phyloP scores from a whole-genome alignment of 1,140 invertebrate species.

The Pteromalus puparum region DNA sequence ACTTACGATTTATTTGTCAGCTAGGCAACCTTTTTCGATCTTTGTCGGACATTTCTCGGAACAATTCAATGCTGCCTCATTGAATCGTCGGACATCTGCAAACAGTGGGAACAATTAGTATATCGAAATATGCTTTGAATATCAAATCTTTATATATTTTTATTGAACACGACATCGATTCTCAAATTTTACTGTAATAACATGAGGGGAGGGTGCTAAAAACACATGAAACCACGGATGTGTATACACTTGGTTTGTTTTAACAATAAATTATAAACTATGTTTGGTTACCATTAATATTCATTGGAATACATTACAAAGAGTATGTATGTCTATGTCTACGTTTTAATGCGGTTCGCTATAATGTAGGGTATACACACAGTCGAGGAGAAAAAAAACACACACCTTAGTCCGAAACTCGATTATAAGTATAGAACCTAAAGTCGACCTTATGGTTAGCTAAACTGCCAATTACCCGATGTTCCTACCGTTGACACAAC shows the following conservation, averaged over 20 bases:
- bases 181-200: no score
- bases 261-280: no score
- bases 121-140: no score
- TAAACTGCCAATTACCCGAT: background rate
- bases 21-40: slow-evolving; percentile 56
- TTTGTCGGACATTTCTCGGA: slow-evolving; percentile 55
- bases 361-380: background rate
- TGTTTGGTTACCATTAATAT: no score
- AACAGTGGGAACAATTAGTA: background rate
- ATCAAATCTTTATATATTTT: no score
- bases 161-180: no score
- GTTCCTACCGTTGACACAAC: background rate
- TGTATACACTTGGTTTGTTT: no score
- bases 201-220: no score
- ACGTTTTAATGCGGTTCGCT: background rate
- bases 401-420: background rate
- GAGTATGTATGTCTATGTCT: no score
- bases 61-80: slow-evolving; percentile 43
- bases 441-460: background rate
- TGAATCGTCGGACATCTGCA: slow-evolving; percentile 51
- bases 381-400: background rate
- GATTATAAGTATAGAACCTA: no score
- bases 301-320: no score
- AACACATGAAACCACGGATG: no score
- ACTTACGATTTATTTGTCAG: slow-evolving; percentile 62